phyloP scores from a whole-genome alignment of 2,797 vertebrate species.

The Periparus ater region DNA sequence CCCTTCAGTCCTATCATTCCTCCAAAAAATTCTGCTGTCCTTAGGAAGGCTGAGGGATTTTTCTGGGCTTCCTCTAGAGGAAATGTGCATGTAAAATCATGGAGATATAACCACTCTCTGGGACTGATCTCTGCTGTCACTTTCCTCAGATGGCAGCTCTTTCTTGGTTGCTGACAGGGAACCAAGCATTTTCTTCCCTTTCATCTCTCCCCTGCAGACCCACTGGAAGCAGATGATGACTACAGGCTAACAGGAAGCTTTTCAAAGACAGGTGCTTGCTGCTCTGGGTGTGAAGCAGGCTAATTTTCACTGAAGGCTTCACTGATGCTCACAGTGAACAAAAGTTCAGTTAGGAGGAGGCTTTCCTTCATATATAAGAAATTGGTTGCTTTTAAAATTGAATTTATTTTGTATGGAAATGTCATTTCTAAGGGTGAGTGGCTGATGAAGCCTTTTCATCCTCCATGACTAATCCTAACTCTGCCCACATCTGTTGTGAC shows the following conservation, averaged over 20 bases:
- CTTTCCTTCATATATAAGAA: not conserved
- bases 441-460: conserved; percentile 17
- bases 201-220: not conserved
- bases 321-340: not conserved
- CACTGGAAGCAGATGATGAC: not conserved
- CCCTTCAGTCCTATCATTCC: not conserved
- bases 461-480: conserved; percentile 39
- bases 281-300: not conserved
- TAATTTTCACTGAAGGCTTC: not conserved
- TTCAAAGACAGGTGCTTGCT: not conserved
- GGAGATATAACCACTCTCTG: not conserved
- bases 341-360: not conserved
- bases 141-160: not conserved
- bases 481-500: conserved; percentile 39
- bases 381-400: not conserved
- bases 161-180: not conserved
- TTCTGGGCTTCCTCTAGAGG: not conserved
- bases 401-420: conserved; percentile 24
- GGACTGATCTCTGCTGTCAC: not conserved
- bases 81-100: fast-evolving
- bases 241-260: not conserved
- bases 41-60: not conserved
- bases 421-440: conserved; percentile 16
- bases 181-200: not conserved
- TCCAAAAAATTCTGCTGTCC: not conserved